A percentile compares a stretch with the other conserved stretches of the same genome.
These are phyloP conservation scores for Drosophila sechellia DNA, from an alignment of 1,140 invertebrate genomes.

Conservation along the genomic window DNA sequence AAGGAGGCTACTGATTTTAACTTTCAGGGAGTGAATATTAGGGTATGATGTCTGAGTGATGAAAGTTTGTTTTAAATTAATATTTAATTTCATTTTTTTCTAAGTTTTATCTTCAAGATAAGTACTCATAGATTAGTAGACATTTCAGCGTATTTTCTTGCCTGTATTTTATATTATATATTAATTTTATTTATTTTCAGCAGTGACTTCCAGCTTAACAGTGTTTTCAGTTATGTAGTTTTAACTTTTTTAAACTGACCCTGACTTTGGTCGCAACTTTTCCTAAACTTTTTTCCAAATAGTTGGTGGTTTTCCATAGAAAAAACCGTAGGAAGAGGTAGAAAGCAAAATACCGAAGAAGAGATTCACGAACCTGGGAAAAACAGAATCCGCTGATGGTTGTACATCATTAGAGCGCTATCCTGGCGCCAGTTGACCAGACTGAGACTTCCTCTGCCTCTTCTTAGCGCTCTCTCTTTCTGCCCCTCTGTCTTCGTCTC, in stretches of 20 bases:
- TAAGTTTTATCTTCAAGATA: no score
- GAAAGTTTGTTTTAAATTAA: no score
- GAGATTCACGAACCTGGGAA: slow-evolving; percentile 20
- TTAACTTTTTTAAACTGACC: slow-evolving; percentile 2
- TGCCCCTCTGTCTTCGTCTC: not conserved
- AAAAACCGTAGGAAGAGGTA: not conserved
- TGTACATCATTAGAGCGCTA: slow-evolving; percentile 46
- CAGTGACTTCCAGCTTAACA: not conserved
- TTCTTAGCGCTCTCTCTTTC: not conserved
- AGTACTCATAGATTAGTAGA: no score
- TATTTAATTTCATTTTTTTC: no score
- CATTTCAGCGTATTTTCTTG: no score
- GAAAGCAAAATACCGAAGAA: not conserved
- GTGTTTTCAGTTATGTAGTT: not conserved
- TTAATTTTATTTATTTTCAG: no score
- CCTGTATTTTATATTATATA: no score
- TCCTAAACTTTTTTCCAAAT: not conserved
- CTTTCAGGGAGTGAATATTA: no score
- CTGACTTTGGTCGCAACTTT: slow-evolving; percentile 30
- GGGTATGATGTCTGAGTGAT: no score
- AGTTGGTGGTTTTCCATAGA: slow-evolving; percentile 7
- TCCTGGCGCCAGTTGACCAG: slow-evolving; percentile 51
- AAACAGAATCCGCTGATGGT: slow-evolving; percentile 32
- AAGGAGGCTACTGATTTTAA: not conserved
- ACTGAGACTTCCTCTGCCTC: slow-evolving; percentile 23